Conservation (phyloP, 2,888 invertebrate genomes). For the Amphimallon solstitiale region DNA sequence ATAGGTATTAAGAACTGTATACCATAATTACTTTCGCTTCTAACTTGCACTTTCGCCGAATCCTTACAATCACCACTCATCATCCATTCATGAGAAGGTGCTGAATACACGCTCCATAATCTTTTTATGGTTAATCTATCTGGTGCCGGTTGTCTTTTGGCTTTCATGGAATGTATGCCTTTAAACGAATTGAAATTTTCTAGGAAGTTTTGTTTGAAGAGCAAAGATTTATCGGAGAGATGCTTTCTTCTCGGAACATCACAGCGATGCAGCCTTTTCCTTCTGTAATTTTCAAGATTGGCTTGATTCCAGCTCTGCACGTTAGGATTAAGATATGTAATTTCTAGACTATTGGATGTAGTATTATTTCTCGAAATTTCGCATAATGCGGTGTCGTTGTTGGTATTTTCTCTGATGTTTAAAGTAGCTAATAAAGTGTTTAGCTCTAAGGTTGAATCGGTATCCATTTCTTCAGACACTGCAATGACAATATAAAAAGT, state of each 20-base stretch:
- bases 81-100: slow-evolving; percentile 36
- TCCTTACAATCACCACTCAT: slow-evolving; percentile 32
- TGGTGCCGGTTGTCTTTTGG: not conserved
- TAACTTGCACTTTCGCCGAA: not conserved
- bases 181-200: slow-evolving; percentile 17
- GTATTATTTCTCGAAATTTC: too few species aligned
- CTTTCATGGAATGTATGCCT: slow-evolving; percentile 4
- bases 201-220: slow-evolving; percentile 10
- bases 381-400: too few species aligned
- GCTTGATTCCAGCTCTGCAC: slow-evolving; percentile 6
- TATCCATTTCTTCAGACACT: too few species aligned
- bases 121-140: not conserved
- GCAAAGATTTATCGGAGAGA: not conserved
- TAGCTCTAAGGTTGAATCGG: too few species aligned
- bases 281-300: not conserved
- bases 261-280: slow-evolving; percentile 12
- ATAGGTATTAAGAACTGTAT: slow-evolving; percentile 12
- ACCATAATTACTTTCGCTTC: slow-evolving; percentile 10
- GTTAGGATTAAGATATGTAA: slow-evolving; percentile 33
- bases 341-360: slow-evolving; percentile 8
- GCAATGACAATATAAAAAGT: too few species aligned
- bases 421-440: too few species aligned
- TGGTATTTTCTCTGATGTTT: too few species aligned
- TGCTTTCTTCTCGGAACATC: slow-evolving; percentile 10
- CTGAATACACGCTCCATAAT: slow-evolving; percentile 33